Conservation (phyloP, 1,140 invertebrate genomes). For the Caerostris darwini region DNA sequence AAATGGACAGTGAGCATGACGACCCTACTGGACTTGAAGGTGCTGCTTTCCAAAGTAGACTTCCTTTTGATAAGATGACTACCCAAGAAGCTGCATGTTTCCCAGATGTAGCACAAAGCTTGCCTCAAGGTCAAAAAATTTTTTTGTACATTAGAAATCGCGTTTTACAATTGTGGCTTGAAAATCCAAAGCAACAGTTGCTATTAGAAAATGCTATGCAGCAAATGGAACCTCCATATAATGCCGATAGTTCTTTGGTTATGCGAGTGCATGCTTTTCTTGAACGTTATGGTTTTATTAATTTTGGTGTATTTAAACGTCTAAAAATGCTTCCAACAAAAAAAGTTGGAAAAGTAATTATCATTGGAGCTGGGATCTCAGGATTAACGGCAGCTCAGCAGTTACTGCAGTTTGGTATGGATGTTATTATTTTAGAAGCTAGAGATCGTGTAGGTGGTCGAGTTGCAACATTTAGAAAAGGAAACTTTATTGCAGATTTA, state of each 20-base stretch:
- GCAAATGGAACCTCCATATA: constrained; percentile 94
- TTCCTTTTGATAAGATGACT: constrained; percentile 97
- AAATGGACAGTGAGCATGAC: constrained; percentile 81
- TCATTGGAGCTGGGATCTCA: constrained; percentile 97
- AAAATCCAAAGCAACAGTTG: constrained; percentile 96
- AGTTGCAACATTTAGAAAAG: constrained; percentile 97
- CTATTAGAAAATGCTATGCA: constrained; percentile 90
- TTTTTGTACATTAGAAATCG: constrained; percentile 96
- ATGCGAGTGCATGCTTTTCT: constrained; percentile 94
- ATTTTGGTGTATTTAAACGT: constrained; percentile 98
- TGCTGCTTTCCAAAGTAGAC: constrained; percentile 93
- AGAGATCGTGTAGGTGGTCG: constrained; percentile 97
- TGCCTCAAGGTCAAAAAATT: constrained; percentile 92
- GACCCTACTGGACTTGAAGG: constrained; percentile 88
- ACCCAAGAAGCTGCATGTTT: constrained; percentile 96
- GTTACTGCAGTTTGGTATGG: constrained; percentile 96
- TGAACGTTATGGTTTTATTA: constrained; percentile 98
- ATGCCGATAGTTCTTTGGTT: constrained; percentile 87
- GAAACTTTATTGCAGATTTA: constrained; percentile 96
- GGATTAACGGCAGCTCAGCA: constrained; percentile 96
- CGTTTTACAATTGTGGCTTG: constrained; percentile 97
- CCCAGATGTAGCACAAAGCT: constrained; percentile 91
- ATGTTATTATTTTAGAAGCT: constrained; percentile 96
- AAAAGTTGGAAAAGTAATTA: constrained; percentile 94
- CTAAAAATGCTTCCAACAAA: constrained; percentile 86